Conservation (phyloP, 2,888 invertebrate species). For the Deilephila elpenor region DNA sequence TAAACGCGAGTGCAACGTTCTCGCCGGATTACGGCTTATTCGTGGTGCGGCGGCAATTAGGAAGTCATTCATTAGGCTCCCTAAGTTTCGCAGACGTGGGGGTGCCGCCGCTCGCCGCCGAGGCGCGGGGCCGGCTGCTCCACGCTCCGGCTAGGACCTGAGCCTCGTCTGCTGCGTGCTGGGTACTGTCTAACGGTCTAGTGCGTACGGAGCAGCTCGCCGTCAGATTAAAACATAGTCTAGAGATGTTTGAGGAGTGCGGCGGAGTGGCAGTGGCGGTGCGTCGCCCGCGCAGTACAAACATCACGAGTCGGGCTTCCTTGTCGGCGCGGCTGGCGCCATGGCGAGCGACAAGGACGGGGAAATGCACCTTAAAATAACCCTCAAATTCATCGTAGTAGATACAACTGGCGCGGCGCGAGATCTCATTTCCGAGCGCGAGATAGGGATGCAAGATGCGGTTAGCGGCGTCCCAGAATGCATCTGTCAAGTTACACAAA, state of each 20-base stretch:
- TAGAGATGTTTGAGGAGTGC: slow-evolving; percentile 72
- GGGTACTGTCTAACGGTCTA: too few relatives aligned
- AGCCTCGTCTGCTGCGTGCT: background rate
- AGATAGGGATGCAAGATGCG: slow-evolving; percentile 82
- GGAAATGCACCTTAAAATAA: slow-evolving; percentile 77
- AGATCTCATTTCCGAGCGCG: slow-evolving; percentile 72
- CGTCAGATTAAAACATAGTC: slow-evolving; percentile 59
- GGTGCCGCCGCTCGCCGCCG: slow-evolving; percentile 76
- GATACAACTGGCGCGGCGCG: slow-evolving; percentile 60
- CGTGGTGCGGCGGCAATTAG: slow-evolving; percentile 83
- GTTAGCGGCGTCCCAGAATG: slow-evolving; percentile 81
- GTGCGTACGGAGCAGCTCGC: slow-evolving; percentile 26
- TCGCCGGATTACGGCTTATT: slow-evolving; percentile 80
- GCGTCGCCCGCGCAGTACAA: slow-evolving; percentile 56
- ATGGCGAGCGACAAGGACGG: slow-evolving; percentile 76
- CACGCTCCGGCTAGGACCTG: slow-evolving; percentile 44
- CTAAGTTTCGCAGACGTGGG: slow-evolving; percentile 84
- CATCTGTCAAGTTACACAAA: slow-evolving; percentile 81
- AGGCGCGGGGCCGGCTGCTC: slow-evolving; percentile 69
- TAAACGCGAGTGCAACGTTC: slow-evolving; percentile 65
- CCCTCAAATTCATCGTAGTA: slow-evolving; percentile 75
- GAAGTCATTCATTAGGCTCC: slow-evolving; percentile 85
- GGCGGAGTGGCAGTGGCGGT: slow-evolving; percentile 52
- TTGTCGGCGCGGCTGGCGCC: slow-evolving; percentile 73
- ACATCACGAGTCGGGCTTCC: slow-evolving; percentile 71